Percentiles rank a stretch among this genome's conserved stretches.
These are phyloP conservation scores for Gouania willdenowi DNA, from an alignment of 2,797 vertebrate genomes.

Conservation along the genomic window DNA sequence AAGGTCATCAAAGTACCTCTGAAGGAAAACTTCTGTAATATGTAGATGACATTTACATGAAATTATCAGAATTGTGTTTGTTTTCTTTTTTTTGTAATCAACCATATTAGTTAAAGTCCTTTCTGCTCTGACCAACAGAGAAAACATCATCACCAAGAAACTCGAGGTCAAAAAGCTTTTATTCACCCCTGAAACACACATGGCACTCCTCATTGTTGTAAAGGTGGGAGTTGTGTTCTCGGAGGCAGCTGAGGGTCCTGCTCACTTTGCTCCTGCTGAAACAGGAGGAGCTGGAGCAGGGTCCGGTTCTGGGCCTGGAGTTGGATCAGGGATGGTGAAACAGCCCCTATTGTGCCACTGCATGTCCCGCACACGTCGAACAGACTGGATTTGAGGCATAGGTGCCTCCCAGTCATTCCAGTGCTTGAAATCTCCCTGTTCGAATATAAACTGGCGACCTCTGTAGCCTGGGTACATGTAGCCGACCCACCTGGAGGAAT, in stretches of 20 bases:
- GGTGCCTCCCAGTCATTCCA: conserved; percentile 92
- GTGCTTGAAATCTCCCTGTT: conserved; percentile 88
- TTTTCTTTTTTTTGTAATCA: conserved; percentile 1
- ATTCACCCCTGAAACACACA: conserved; percentile 64
- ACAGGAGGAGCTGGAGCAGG: conserved; percentile 59
- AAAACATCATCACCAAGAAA: conserved; percentile 48
- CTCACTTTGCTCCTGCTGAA: conserved; percentile 79
- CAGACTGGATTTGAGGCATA: conserved; percentile 87
- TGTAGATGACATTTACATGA: no score
- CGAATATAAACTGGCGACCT: conserved; percentile 87
- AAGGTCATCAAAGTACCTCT: conserved; percentile 14
- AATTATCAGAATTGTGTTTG: background rate
- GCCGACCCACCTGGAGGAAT: conserved; percentile 83
- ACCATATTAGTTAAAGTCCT: conserved; percentile 7
- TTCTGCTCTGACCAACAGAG: conserved; percentile 16
- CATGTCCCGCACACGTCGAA: conserved; percentile 88
- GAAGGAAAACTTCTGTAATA: background rate
- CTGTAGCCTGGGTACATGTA: conserved; percentile 91
- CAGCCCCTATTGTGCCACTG: conserved; percentile 89
- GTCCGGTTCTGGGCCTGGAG: conserved; percentile 55
- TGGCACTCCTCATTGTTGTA: conserved; percentile 52
- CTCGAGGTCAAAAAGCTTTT: conserved; percentile 60
- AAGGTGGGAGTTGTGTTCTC: no score
- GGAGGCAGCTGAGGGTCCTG: conserved; percentile 19
- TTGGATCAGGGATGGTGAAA: conserved; percentile 66